Evolutionary conservation across 2,113 vertebrate genomes (phyloP).

Genomic region (Hippopotamus amphibius): DNA sequence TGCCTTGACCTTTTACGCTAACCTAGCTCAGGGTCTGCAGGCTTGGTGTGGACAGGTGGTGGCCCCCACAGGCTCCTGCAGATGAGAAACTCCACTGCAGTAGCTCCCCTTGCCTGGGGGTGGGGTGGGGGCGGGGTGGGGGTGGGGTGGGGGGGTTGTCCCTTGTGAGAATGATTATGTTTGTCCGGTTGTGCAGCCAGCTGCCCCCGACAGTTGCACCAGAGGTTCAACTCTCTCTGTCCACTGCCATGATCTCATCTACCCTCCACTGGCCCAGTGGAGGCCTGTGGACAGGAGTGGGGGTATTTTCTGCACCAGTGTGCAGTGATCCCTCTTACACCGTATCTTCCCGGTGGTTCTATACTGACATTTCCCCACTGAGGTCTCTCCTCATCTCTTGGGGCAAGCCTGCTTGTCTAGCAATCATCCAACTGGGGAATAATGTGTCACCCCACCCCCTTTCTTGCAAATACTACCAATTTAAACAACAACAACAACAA

Average conservation of each 20-base stretch:
- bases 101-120: no score
- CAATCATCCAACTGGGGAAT: not conserved
- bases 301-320: not conserved
- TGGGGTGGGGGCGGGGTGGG: no score
- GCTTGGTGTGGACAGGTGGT: not conserved
- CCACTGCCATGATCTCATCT: not conserved
- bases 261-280: not conserved
- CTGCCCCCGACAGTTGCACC: rapidly evolving
- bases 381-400: not conserved
- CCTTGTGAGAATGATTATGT: not conserved
- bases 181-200: not conserved
- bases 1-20: not conserved
- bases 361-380: not conserved
- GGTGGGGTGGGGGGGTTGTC: no score
- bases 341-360: not conserved
- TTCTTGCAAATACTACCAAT: not conserved
- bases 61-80: not conserved
- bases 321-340: no score
- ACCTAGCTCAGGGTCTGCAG: not conserved
- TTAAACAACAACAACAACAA: not conserved
- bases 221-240: not conserved
- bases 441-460: not conserved
- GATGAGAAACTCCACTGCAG: not conserved
- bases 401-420: not conserved
- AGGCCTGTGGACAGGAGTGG: not conserved